Evolutionary conservation across 1,140 invertebrate genomes (phyloP), one percentile per base, ranked within the genome.

Genomic region (Pseudomyrmex pallidus): DNA sequence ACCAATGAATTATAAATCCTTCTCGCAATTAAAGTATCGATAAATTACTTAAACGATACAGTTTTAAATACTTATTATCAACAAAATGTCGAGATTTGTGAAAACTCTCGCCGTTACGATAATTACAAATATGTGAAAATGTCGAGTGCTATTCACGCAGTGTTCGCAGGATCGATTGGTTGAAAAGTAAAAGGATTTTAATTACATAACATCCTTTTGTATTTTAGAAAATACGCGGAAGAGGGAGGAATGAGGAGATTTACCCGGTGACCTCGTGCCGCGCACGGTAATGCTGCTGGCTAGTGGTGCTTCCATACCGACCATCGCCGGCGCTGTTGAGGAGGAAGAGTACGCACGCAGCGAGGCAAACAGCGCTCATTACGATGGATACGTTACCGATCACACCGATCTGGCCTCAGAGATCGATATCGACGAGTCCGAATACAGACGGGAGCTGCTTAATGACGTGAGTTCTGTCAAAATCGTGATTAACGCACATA

Each of bases 371-470:
- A 94, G 93, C 83, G 91, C 88, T 62, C 90, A 91, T 50, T 94
- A 91, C 74, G 96, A 96, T 83, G 94, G 96, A 72, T 97, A 97
- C 90, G 95, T 97, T 87, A 97, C 96, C 63, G 96, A 97, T 91
- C 96, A 97, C 89, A 97, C 96, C 8, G 97, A 97, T 92, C 94
- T 97, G 7, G 96, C 95, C 48, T 97, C 96, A 57, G 96, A 97
- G 87, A 95, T 96, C 63, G 97, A 97, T 92, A 91, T 95, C 12
- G 95, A 95, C 85, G 97, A 97, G 91, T 96, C 96, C 9, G 97
- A 97, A 89, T 95, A 97, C 64, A 95, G 96, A 56, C 93, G 96
- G 83, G 96, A 97, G 91, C 94, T 97, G 86, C 95, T 98, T 52
- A 96, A 97, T 92, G 97, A 97, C 93, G 97, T 97, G 93, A 95